Base-by-base conservation (phyloP, 2,888 invertebrate species). In the Idaea aversata region DNA sequence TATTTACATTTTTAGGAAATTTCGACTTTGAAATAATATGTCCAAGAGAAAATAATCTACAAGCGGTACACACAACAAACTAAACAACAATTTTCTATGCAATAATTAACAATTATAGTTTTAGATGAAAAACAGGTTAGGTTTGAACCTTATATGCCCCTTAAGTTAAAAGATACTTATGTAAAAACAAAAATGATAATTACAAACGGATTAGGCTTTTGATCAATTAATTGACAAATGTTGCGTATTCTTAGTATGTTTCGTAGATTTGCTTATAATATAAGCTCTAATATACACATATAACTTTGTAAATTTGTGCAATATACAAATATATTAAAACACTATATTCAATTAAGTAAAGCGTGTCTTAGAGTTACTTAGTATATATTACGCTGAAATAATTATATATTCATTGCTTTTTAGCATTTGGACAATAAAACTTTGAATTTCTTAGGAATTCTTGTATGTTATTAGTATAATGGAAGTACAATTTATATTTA, bases 391-490 rank as follows among this genome's bases (percentile, higher is more conserved):
- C 13, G 10, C 47, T 59, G 58, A 25, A 35, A 59, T 47, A 60
- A 36, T 57, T n/a, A 25, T 5, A 34, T 34, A 34, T 34, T 34
- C 63, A 61, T 66, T 57, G 67, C 62, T 66, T 67, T 62, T 60
- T 70, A 70, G 67, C 62, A 34, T 66, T 67, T 65, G 34, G 70
- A 70, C 70, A 70, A 70, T 70, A 69, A 69, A 66, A 38, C 5
- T 13, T 66, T 64, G 65, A 47, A 58, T 67, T 63, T 58, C 58
- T 61, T 64, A 65, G 63, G 58, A 64, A 65, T 67, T 65, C 7
- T 7, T 47, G 2, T 7, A 47, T 47, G 7, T 10, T 0, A 47
- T 10, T 47, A 47, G 7, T 47, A 47, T 47, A 7, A 4, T 47
- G 47, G 25, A 64, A 68, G 68, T 68, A 68, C 68, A 68, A 68